phyloP scores from a whole-genome alignment of 2,797 vertebrate genomes.

The Anabacerthia variegaticeps region DNA sequence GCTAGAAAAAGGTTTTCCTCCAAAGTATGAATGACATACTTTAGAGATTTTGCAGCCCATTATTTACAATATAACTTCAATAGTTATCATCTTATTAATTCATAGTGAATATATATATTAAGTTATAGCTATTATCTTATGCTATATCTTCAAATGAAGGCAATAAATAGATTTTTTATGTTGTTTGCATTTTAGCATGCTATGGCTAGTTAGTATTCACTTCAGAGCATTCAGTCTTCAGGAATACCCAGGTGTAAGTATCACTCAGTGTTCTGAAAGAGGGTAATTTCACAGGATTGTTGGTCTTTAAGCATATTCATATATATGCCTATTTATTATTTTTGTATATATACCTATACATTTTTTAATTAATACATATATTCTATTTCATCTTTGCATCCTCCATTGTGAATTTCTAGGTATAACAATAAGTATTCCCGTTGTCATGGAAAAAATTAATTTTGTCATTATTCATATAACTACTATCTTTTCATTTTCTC shows the following conservation, averaged over 20 bases:
- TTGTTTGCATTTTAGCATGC: neutral
- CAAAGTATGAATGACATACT: neutral
- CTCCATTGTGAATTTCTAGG: neutral
- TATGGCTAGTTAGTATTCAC: neutral
- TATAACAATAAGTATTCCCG: neutral
- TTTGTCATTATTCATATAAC: neutral
- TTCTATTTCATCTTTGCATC: neutral
- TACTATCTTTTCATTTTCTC: neutral
- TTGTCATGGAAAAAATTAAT: neutral
- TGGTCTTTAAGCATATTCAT: neutral
- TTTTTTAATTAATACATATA: neutral
- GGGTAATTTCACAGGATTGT: neutral
- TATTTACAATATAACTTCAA: neutral
- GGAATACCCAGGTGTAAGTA: neutral
- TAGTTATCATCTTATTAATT: neutral
- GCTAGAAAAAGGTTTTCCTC: neutral
- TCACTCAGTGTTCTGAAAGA: neutral
- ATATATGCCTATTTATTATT: too few relatives aligned
- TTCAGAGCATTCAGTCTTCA: neutral
- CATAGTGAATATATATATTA: neutral
- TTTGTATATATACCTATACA: neutral
- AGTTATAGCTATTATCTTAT: neutral
- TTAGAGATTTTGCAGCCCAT: neutral
- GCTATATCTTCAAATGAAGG: neutral
- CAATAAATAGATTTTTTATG: neutral